A percentile compares a stretch with the other conserved stretches of the same genome.
phyloP scores from a whole-genome alignment of 2,797 vertebrate genomes.

The Denticeps clupeoides region DNA sequence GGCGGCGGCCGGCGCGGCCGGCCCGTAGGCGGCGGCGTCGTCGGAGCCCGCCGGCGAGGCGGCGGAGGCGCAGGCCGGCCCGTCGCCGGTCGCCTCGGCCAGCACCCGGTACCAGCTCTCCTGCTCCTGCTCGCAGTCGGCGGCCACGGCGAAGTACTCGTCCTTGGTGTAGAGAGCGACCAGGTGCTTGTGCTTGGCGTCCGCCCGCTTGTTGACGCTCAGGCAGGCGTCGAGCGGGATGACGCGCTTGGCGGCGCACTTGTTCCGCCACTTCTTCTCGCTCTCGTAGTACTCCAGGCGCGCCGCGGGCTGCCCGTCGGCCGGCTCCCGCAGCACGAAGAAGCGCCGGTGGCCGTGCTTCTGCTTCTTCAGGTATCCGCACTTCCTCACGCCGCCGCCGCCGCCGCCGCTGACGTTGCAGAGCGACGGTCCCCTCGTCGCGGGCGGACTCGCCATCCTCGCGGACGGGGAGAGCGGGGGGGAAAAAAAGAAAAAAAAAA shows the following conservation, averaged over 20 bases:
- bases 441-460: slow-evolving; percentile 86
- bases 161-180: slow-evolving; percentile 94
- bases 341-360: slow-evolving; percentile 95
- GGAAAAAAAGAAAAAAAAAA: too few species aligned
- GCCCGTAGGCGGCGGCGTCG: too few species aligned
- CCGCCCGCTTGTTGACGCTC: slow-evolving; percentile 90
- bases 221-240: slow-evolving; percentile 87
- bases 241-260: slow-evolving; percentile 82
- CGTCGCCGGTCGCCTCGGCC: slow-evolving; percentile 74
- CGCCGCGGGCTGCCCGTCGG: slow-evolving; percentile 67
- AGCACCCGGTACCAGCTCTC: slow-evolving; percentile 84
- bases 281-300: slow-evolving; percentile 96
- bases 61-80: too few species aligned
- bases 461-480: too few species aligned
- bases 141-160: slow-evolving; percentile 93
- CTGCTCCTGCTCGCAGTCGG: slow-evolving; percentile 88
- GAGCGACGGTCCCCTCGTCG: slow-evolving; percentile 52
- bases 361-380: slow-evolving; percentile 89
- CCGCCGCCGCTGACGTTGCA: too few species aligned
- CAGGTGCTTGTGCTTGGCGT: slow-evolving; percentile 91
- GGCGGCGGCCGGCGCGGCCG: too few species aligned
- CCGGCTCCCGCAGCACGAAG: slow-evolving; percentile 77
- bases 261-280: slow-evolving; percentile 98
- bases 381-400: slow-evolving; percentile 73
- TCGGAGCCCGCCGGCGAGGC: slow-evolving; percentile 68